Evolutionary conservation across 2,797 vertebrate genomes (phyloP), one percentile per base, ranked within the genome.

Genomic region (Varecia variegata): DNA sequence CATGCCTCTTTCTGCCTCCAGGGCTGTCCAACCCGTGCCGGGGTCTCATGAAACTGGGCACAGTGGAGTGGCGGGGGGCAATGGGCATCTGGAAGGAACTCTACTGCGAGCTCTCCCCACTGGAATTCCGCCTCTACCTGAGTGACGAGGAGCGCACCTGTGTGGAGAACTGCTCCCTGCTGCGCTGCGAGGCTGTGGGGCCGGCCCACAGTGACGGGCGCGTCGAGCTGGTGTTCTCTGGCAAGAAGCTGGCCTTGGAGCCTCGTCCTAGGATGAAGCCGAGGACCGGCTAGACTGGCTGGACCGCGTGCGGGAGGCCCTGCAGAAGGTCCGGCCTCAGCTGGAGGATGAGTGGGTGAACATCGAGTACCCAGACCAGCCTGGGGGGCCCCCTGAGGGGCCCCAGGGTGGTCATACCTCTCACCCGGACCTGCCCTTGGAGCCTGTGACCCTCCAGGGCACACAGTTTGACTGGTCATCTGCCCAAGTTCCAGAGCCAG

Each of bases 231-330:
- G 90, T 98, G 56, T 99, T 99, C 68, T 98, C 99, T 0, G 99
- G 99, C 38, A 99, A 99, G 97, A 98, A 98, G 0, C 98, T 99
- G 7, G 98, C 90, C 87, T 98, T 99, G 4, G 99, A 1, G 99
- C 99, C 0, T 98, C 99, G 0, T 99, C 99, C 12, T 97, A 7
- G 0, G 99, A 99, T 0, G 99, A 99, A 94, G 99, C 99, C 0
- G 99, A 99, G 97, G 99, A 99, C 99, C 99, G 99, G 99, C 98
- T 99, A 97, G 99, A 99, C 99, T 99, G 99, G 99, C 98, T 99
- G 97, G 99, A 99, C 97, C 99, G 99, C 54, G 98, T 99, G 40
- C 97, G 98, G 0, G 99, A 99, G 98, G 99, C 99, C 0, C 98
- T 99, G 74, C 98, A 98, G 85, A 99, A 99, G 89, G 99, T 99